Evolutionary conservation across 2,888 invertebrate species (phyloP).

Genomic region (Synanthedon tipuliformis): DNA sequence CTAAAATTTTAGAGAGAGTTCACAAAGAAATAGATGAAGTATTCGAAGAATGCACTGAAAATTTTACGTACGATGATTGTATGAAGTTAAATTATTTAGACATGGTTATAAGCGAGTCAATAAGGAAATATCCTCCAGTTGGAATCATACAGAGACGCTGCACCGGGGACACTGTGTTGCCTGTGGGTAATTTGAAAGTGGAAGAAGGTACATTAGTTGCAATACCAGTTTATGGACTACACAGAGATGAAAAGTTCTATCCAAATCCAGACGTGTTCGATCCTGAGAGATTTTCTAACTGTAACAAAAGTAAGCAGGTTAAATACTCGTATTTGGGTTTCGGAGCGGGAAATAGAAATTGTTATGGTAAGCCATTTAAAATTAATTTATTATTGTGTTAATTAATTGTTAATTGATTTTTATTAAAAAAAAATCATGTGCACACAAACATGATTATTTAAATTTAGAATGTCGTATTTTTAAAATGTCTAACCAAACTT

Average conservation of each 20-base stretch:
- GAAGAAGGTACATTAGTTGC: slow-evolving; percentile 21
- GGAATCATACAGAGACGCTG: slow-evolving; percentile 33
- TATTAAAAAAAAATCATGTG: neutral
- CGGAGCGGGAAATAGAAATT: slow-evolving; percentile 61
- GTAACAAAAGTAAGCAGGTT: slow-evolving; percentile 17
- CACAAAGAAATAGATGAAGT: slow-evolving; percentile 43
- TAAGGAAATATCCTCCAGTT: slow-evolving; percentile 41
- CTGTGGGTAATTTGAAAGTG: slow-evolving; percentile 25
- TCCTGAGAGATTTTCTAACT: slow-evolving; percentile 50
- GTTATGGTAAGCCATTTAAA: slow-evolving; percentile 42
- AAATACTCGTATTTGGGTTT: slow-evolving; percentile 55
- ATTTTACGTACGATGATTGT: slow-evolving; percentile 32
- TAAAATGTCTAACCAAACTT: neutral
- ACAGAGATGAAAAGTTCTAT: slow-evolving; percentile 39
- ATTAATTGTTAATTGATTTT: too few species aligned
- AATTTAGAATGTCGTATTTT: neutral
- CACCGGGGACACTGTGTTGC: slow-evolving; percentile 26
- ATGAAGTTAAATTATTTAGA: slow-evolving; percentile 45
- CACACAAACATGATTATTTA: neutral
- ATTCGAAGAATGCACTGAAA: slow-evolving; percentile 21
- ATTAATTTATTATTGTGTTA: too few species aligned
- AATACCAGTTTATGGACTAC: slow-evolving; percentile 32
- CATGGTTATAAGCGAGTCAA: slow-evolving; percentile 37
- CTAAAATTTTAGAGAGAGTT: slow-evolving; percentile 31
- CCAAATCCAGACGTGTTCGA: slow-evolving; percentile 47